Evolutionary conservation across 2,113 vertebrate species (phyloP), one percentile per base, ranked within the genome.

Genomic region (Nasalis larvatus): DNA sequence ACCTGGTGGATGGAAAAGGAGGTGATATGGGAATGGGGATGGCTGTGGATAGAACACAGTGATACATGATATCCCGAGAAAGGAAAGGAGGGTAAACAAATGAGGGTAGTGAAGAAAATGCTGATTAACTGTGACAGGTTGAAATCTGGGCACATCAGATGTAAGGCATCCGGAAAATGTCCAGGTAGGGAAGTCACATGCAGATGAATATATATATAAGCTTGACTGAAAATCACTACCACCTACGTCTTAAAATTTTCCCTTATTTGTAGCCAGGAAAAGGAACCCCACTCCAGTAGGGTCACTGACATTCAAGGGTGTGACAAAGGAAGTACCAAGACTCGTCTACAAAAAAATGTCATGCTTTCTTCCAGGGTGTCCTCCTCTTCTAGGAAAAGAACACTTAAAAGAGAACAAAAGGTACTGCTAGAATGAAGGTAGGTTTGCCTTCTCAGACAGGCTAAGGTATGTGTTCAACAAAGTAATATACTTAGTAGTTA

Each of bases 321-420:
- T 83, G 37, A 66, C 68, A 92, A 71, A 58, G 6, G 27, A 96
- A 88, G 47, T 3, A 69, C 56, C 47, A 69, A 81, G 80, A 82
- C 37, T 71, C 35, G 13, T 93, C 56, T 74, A 17, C 37, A 76
- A 27, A 73, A 45, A 12, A 54, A 56, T 10, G 10, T 60, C 10
- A 40, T 89, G 13, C 8, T 73, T 82, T 93, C n/a, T 88, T 93
- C 69, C 45, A 74, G 40, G 21, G 35, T 89, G 13, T 32, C 11
- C 2, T 42, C 54, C 21, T 60, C 21, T 86, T 73, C 40, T 37
- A 82, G 20, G 94, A 88, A 94, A n/a, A 94, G 32, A 81, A 88
- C 13, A 56, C 68, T 96, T 86, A 60, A 86, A 96, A 82, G 1
- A 78, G 93, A 85, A 96, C 6, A 84, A 54, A 94, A 82, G 35